phyloP scores from a whole-genome alignment of 2,797 vertebrate genomes.

The Spheniscus humboldti region DNA sequence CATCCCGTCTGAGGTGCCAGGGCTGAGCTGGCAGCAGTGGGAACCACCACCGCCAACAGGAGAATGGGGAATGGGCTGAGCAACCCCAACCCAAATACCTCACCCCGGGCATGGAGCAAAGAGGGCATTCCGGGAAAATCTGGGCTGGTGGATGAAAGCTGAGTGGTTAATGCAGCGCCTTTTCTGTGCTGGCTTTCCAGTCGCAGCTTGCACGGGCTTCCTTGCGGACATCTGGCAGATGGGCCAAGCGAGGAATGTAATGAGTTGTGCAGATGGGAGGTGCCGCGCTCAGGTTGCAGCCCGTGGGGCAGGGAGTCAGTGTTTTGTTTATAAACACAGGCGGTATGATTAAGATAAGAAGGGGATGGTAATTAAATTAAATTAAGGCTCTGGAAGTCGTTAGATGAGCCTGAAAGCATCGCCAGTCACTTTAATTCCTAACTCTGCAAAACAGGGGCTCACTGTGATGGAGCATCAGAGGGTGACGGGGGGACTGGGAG shows the following conservation, averaged over 20 bases:
- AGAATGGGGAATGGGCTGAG: not conserved
- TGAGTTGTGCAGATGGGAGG: conserved; percentile 58
- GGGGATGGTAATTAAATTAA: conserved; percentile 70
- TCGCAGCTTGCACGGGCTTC: conserved; percentile 19
- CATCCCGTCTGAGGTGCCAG: not conserved
- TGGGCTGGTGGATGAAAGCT: not conserved
- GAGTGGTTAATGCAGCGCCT: not conserved
- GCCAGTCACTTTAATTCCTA: not conserved
- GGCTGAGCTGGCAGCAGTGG: not conserved
- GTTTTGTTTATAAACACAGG: conserved; percentile 70
- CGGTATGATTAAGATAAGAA: conserved; percentile 64
- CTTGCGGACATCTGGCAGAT: conserved; percentile 54
- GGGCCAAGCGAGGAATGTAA: not conserved
- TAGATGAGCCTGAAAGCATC: conserved; percentile 43
- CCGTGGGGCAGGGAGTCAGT: conserved; percentile 48
- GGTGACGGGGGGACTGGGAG: not conserved
- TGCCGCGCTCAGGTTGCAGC: conserved; percentile 59
- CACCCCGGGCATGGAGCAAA: not conserved
- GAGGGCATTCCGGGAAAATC: not conserved
- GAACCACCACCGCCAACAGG: not conserved
- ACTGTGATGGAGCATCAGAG: not conserved
- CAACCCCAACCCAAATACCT: not conserved
- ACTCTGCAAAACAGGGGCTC: not conserved
- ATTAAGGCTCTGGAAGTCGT: conserved; percentile 61
- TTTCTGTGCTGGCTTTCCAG: not conserved